Evolutionary conservation across 2,113 vertebrate species (phyloP), one percentile per base, ranked within the genome.

Genomic region (Danionella cerebrum): DNA sequence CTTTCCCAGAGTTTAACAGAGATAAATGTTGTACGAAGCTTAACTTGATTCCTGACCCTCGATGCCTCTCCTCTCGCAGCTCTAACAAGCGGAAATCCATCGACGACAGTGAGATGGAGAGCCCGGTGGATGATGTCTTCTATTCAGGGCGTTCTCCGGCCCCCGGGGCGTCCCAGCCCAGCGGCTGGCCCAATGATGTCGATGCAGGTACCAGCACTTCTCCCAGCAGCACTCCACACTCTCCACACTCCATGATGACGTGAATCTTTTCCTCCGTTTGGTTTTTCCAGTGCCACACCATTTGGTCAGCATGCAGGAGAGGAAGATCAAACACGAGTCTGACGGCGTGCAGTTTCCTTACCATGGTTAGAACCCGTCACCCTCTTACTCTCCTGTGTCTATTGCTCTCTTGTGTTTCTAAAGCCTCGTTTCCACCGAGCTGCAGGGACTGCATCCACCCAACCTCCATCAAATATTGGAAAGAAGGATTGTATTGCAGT

Each of bases 31-130:
- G 29, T 33, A 33, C 5, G 1, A 33, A 1, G 9, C 9, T 33
- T 6, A 33, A 33, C 5, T 33, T 6, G 9, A 33, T 33, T 16
- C n/a, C 12, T 42, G 5, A 39, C 13, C 47, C 47, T 53, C 21
- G 55, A 42, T 65, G 27, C 51, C 35, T 31, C 60, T 33, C 29
- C 13, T 48, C 55, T 65, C 47, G 38, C 82, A 96, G 94, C 78
- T 93, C 92, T 82, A 95, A 93, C 83, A 96, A 96, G 84, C 91
- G 94, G 72, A 96, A 96, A 85, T 95, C 94, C 59, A 90, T 95
- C 65, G 94, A 96, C 55, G 94, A 95, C 90, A 95, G 92, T 5
- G 94, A 96, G 82, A 93, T 96, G 91, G 94, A 96, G 84, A 95
- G 93, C 73, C 94, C 94, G 4, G 94, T 95, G 57, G 93, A 96